Conservation (phyloP, 2,113 vertebrate genomes). For the Spea multiplicata region DNA sequence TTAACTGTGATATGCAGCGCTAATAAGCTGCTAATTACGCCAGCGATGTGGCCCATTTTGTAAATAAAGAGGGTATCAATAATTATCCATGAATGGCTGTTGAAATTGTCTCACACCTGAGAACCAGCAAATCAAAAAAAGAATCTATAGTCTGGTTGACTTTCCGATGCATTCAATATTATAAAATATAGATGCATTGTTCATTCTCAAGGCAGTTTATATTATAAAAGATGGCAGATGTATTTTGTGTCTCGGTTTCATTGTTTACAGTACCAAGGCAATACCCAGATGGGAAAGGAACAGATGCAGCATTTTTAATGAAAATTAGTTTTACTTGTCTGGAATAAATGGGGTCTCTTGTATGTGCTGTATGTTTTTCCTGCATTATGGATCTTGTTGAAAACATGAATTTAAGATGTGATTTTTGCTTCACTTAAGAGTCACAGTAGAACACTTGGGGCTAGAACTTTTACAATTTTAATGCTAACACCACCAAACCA, state of each 20-base stretch:
- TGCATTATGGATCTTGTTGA: slow-evolving; percentile 17
- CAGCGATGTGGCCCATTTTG: slow-evolving; percentile 68
- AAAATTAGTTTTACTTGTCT: slow-evolving; percentile 61
- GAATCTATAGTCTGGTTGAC: slow-evolving; percentile 62
- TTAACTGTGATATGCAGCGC: slow-evolving; percentile 64
- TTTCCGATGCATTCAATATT: slow-evolving; percentile 65
- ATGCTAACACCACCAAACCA: too few relatives aligned
- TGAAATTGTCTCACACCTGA: slow-evolving; percentile 65
- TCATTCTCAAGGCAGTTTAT: slow-evolving; percentile 57
- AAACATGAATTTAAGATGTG: slow-evolving; percentile 23
- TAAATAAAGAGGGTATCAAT: slow-evolving; percentile 69
- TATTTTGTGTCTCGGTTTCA: slow-evolving; percentile 59
- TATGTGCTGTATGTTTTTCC: slow-evolving; percentile 13
- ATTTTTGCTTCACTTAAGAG: not conserved
- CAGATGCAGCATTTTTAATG: slow-evolving; percentile 56
- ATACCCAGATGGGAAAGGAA: slow-evolving; percentile 53
- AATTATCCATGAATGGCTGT: slow-evolving; percentile 67
- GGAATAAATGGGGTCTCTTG: slow-evolving; percentile 40
- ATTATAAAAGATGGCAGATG: slow-evolving; percentile 67
- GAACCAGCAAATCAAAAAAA: slow-evolving; percentile 59
- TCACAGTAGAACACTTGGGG: too few relatives aligned
- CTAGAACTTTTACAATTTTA: too few relatives aligned
- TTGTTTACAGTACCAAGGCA: slow-evolving; percentile 58
- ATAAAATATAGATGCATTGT: slow-evolving; percentile 65
- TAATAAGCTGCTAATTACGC: slow-evolving; percentile 70